phyloP scores from a whole-genome alignment of 1,140 invertebrate genomes.

The Aphis gossypii region DNA sequence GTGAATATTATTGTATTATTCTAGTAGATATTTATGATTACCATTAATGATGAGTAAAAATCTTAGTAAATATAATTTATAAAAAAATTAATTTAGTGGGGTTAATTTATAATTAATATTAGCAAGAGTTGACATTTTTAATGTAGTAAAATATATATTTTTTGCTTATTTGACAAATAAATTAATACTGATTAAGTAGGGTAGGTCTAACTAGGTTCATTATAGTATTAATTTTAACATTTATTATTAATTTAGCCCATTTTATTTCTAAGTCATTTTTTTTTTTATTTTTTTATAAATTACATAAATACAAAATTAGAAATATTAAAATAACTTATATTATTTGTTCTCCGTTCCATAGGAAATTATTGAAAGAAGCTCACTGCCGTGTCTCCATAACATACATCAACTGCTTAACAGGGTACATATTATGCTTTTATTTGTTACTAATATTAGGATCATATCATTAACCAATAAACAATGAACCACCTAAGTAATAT shows the following conservation, averaged over 20 bases:
- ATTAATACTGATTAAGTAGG: background rate
- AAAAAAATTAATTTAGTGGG: background rate
- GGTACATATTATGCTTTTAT: constrained; percentile 58
- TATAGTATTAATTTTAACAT: background rate
- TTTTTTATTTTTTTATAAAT: background rate
- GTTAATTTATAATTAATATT: no score
- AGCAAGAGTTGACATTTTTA: background rate
- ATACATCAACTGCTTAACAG: constrained; percentile 58
- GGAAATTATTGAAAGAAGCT: constrained; percentile 58
- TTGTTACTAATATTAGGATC: constrained; percentile 55
- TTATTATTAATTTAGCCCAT: background rate
- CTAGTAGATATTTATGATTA: background rate
- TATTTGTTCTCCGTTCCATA: constrained; percentile 54
- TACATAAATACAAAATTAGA: background rate
- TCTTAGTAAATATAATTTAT: background rate
- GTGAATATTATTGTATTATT: no score
- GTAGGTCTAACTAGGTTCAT: background rate
- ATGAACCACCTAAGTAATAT: constrained; percentile 27
- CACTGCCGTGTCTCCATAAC: constrained; percentile 57
- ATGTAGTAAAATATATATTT: background rate
- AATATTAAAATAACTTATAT: constrained; percentile 53
- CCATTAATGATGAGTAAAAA: background rate
- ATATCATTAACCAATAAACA: constrained; percentile 5
- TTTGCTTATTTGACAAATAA: background rate
- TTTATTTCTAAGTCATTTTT: background rate